Evolutionary conservation across 2,888 invertebrate genomes (phyloP), one percentile per base, ranked within the genome.

Genomic region (Ectemnius continuus): DNA sequence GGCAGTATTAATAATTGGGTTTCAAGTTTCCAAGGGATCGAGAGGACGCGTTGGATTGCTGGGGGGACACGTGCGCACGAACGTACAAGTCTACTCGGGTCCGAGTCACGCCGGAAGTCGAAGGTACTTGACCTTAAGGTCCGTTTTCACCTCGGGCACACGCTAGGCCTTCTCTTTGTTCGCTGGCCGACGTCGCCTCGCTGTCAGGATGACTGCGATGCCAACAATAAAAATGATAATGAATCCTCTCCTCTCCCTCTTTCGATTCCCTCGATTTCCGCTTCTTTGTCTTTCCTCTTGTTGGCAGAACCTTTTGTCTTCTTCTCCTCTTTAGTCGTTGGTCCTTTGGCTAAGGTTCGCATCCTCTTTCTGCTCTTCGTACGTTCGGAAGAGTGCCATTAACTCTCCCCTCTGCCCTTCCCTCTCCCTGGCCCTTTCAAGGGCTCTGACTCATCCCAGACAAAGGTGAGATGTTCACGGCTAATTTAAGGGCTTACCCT

Each of bases 111-210:
- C 79, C 81, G 79, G 83, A 83, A 83, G 71, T 81, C 62, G 63
- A 75, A 69, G 81, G 83, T 83, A 81, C 76, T 83, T 83, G 83
- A 83, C 83, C 81, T 73, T 75, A 74, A 28, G 71, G 59, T 70
- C 48, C 62, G 72, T 56, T 70, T 73, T 63, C 68, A 47, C 58
- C 52, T 26, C 36, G 8, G 1, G 52, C 47, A 36, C 36, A 36
- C 36, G 36, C 8, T 6, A 36, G 66, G 18, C 45, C n/a, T 26
- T 26, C 16, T 11, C 52, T 52, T 52, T 52, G 64, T 16, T 8
- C 62, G 20, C 3, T 23, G 23, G 23, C 18, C 18, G 23, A 8
- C 47, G 64, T 16, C 56, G 56, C 46, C 16, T 23, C 23, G 46
- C 57, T n/a, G n/a, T 8, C 26, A 46, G 13, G 67, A 58, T 47